Conservation (phyloP, 23 tunicate species). For the Oikopleura vanhoeffeni region DNA sequence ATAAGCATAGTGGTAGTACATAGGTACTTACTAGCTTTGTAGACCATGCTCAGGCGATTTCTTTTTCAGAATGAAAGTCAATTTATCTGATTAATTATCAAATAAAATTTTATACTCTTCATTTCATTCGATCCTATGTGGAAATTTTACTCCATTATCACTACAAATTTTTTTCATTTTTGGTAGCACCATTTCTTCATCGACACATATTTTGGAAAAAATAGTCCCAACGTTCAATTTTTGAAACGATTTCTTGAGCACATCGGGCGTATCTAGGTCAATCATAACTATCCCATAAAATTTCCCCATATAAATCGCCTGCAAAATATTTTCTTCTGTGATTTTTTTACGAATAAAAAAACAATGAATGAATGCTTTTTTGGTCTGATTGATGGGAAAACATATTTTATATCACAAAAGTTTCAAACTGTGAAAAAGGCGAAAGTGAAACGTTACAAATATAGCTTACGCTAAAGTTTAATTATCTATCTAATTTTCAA, state of each 20-base stretch:
- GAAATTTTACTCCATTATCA: neutral
- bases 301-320: neutral
- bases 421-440: too few species aligned
- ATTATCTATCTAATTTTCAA: too few species aligned
- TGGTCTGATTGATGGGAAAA: too few species aligned
- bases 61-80: too few species aligned
- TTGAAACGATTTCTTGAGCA: neutral
- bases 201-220: neutral
- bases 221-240: neutral
- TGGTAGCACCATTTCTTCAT: neutral
- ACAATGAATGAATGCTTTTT: too few species aligned
- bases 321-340: neutral
- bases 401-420: too few species aligned
- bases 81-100: too few species aligned
- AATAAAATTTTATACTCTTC: too few species aligned
- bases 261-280: neutral
- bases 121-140: too few species aligned
- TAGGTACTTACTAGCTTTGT: neutral
- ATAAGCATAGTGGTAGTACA: neutral
- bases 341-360: too few species aligned
- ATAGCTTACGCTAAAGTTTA: too few species aligned
- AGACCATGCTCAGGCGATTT: neutral
- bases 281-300: neutral
- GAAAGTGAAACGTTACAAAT: too few species aligned
- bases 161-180: neutral